A percentile compares a stretch with the other conserved stretches of the same genome.
Conservation (phyloP, 2,888 invertebrate genomes). For the Tetropium fuscum region DNA sequence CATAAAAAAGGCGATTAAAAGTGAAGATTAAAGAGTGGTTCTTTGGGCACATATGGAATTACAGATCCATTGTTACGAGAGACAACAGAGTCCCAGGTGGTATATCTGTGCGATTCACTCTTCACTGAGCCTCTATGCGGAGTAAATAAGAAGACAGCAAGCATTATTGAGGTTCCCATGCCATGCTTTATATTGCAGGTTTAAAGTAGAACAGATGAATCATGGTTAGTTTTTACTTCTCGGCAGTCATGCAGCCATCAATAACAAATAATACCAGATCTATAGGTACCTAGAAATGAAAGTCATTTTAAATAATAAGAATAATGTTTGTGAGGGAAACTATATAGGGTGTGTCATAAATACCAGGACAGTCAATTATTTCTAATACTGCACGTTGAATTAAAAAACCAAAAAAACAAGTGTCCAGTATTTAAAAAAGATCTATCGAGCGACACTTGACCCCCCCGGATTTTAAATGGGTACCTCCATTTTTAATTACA, state of each 20-base stretch:
- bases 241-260: slow-evolving; percentile 10
- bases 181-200: slow-evolving; percentile 32
- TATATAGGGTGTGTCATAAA: no score
- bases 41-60: slow-evolving; percentile 51
- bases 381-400: no score
- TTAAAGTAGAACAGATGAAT: slow-evolving; percentile 32
- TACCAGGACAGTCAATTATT: no score
- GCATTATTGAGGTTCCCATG: slow-evolving; percentile 34
- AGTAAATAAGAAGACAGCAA: slow-evolving; percentile 35
- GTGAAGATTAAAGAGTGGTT: slow-evolving; percentile 27
- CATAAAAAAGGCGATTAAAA: slow-evolving; percentile 25
- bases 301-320: slow-evolving; percentile 21
- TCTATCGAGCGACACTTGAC: no score
- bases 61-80: slow-evolving; percentile 51
- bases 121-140: slow-evolving; percentile 33
- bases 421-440: no score
- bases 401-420: no score
- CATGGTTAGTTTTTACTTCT: slow-evolving; percentile 16
- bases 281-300: no score
- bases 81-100: slow-evolving; percentile 41
- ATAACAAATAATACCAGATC: slow-evolving; percentile 11
- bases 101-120: slow-evolving; percentile 34
- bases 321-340: not conserved
- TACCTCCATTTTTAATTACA: no score
- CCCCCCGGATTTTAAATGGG: no score